Conservation (phyloP, 2,113 vertebrate genomes). For the Tetrax tetrax region DNA sequence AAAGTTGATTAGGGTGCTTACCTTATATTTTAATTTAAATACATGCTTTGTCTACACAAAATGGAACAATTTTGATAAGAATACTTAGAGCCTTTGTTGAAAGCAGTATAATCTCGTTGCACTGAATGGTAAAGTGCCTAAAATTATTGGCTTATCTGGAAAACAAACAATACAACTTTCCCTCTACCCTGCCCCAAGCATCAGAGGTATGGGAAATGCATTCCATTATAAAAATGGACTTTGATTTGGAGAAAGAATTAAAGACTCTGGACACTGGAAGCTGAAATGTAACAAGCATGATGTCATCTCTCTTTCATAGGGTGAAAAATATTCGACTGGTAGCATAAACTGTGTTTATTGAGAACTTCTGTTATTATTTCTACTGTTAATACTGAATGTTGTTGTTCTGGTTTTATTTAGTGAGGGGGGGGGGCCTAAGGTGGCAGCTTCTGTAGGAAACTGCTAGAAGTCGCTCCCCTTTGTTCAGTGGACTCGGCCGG, state of each 20-base stretch:
- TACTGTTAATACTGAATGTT: neutral
- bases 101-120: neutral
- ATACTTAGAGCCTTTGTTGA: neutral
- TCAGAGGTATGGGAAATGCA: neutral
- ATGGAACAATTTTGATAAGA: neutral
- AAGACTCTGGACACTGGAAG: neutral
- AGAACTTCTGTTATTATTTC: neutral
- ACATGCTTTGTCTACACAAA: neutral
- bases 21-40: neutral
- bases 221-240: neutral
- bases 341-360: neutral
- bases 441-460: too few relatives aligned
- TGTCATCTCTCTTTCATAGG: neutral
- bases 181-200: rapidly evolving
- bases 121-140: neutral
- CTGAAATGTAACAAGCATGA: neutral
- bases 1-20: neutral
- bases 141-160: neutral
- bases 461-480: too few relatives aligned
- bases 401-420: too few relatives aligned
- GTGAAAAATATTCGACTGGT: neutral
- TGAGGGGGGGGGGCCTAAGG: too few relatives aligned
- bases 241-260: neutral
- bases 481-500: too few relatives aligned
- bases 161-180: neutral